A percentile compares a stretch with the other conserved stretches of the same genome.
phyloP scores from a whole-genome alignment of 1,140 invertebrate species.

The Aphis craccivora region DNA sequence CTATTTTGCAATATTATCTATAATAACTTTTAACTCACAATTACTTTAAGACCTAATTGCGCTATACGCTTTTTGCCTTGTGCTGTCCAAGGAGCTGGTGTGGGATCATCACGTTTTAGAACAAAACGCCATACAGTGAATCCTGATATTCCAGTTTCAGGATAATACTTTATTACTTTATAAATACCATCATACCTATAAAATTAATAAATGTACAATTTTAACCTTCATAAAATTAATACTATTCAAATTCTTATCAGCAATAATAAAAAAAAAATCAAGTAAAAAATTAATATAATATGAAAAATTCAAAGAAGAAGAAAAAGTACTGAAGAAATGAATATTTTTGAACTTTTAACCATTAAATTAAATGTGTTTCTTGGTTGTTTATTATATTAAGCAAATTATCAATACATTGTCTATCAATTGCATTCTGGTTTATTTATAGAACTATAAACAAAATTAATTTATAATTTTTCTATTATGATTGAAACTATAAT shows the following conservation, averaged over 20 bases:
- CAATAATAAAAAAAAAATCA: neutral
- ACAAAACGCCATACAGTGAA: conserved; percentile 84
- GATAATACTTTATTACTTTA: conserved; percentile 86
- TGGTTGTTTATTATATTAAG: too few relatives aligned
- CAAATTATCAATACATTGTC: too few relatives aligned
- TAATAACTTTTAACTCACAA: conserved; percentile 48
- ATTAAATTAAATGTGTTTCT: neutral
- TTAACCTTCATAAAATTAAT: neutral
- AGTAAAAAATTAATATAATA: neutral
- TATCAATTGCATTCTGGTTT: too few relatives aligned
- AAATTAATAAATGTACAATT: conserved; percentile 39
- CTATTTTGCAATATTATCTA: neutral
- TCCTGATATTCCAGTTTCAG: conserved; percentile 79
- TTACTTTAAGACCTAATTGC: conserved; percentile 65
- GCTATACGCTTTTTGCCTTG: conserved; percentile 70
- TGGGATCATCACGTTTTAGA: conserved; percentile 79
- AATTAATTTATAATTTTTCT: too few relatives aligned
- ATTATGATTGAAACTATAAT: too few relatives aligned
- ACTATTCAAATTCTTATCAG: neutral
- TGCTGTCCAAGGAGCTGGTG: conserved; percentile 83
- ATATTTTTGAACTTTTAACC: neutral
- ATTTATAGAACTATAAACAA: too few relatives aligned
- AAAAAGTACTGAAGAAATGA: neutral
- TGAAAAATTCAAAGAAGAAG: neutral
- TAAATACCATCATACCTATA: conserved; percentile 78